Base-by-base conservation (phyloP, 2,113 vertebrate species). In the Hyperoodon ampullatus region DNA sequence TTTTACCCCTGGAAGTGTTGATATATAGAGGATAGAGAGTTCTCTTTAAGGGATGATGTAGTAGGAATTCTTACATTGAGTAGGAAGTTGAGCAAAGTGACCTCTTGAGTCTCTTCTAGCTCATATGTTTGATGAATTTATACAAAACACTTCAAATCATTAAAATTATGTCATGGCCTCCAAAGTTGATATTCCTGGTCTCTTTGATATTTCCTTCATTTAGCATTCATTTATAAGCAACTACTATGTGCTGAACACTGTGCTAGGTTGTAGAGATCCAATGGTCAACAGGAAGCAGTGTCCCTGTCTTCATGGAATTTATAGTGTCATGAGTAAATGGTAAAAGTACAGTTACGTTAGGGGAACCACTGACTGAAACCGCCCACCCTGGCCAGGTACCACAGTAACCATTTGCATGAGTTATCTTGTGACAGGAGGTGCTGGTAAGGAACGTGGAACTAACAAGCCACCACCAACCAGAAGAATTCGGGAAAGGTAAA, bases 171-270 rank as follows among this genome's bases (percentile, higher is more conserved):
- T 55, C 70, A 91, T 50, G 55, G 1, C 44, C 53, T 84, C 55
- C 55, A 84, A 93, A 80, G 24, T 33, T 80, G 23, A 74, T 93
- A 66, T 80, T 53, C 12, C 44, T 78, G 16, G 11, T 78, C 3
- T 95, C 23, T 66, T 71, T 66, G 18, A 53, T 93, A 16, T 87
- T 93, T 95, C 55, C 60, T 90, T 93, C 47, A 60, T 77, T 90
- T 71, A 80, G 28, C 14, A 60, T 58, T 53, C 33, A 30, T 65
- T 66, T 77, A 44, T 83, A 63, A 65, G 68, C 50, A 82, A 58
- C 15, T 81, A 44, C 33, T 80, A 35, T 75, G 60, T 89, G 12
- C 18, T 58, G 30, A 81, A 61, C 47, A 66, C 65, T 92, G 33
- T 88, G 58, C 33, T 93, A 65, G 15, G 3, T 81, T 75, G 50